A percentile compares a stretch with the other conserved stretches of the same genome.
Evolutionary conservation across 2,888 invertebrate species (phyloP).

Genomic region (Drosophila macrospina): DNA sequence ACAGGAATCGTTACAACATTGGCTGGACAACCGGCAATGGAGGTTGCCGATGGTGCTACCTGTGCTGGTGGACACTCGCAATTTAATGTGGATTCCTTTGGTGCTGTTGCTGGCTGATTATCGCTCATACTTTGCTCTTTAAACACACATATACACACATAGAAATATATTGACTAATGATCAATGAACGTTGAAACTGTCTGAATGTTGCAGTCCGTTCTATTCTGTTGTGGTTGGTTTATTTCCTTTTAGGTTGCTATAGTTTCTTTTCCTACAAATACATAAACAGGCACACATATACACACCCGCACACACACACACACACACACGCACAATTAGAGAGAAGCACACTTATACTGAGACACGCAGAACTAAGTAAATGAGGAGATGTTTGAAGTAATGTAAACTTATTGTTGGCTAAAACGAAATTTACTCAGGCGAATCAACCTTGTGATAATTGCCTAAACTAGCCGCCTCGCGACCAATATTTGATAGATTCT

Average conservation of each 20-base stretch:
- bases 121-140: constrained; percentile 61
- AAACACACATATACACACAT: constrained; percentile 13
- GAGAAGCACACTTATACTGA: constrained; percentile 28
- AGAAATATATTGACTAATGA: constrained; percentile 16
- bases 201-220: constrained; percentile 16
- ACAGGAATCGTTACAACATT: constrained; percentile 85
- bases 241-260: constrained; percentile 64
- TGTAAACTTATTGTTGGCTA: no score
- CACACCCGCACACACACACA: constrained; percentile 25
- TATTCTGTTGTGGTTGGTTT: constrained; percentile 30
- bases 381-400: constrained; percentile 5
- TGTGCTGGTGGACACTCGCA: constrained; percentile 54
- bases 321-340: constrained; percentile 11
- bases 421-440: constrained; percentile 84
- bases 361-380: constrained; percentile 29
- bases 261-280: constrained; percentile 46
- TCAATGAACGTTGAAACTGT: constrained; percentile 15
- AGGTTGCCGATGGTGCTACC: constrained; percentile 46
- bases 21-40: constrained; percentile 58
- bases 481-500: constrained; percentile 88
- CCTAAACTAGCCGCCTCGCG: constrained; percentile 86
- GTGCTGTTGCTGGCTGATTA: constrained; percentile 41
- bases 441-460: constrained; percentile 85
- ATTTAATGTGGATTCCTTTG: constrained; percentile 61
- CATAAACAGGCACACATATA: constrained; percentile 1